Conservation (phyloP, 1,140 invertebrate species). For the Portunus trituberculatus region DNA sequence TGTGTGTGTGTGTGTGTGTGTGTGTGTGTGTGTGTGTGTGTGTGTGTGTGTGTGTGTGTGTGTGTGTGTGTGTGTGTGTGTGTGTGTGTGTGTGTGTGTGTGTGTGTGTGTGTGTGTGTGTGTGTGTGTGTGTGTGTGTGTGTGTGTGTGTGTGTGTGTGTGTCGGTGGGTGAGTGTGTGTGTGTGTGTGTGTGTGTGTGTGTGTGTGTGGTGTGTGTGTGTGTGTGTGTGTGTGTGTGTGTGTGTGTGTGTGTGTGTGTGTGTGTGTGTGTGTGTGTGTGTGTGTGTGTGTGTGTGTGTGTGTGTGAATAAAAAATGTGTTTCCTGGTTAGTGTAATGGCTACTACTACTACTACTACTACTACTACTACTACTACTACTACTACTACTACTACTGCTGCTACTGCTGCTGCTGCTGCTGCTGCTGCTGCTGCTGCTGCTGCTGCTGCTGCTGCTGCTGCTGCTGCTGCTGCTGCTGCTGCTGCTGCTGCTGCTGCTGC, state of each 20-base stretch:
- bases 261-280: not conserved
- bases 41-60: not conserved
- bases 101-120: constrained; percentile 1
- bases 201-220: not conserved
- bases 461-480: too few relatives aligned
- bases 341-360: too few relatives aligned
- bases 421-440: too few relatives aligned
- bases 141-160: not conserved
- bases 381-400: too few relatives aligned
- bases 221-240: not conserved
- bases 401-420: too few relatives aligned
- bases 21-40: not conserved
- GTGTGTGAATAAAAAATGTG: too few relatives aligned
- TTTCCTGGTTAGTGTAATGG: too few relatives aligned
- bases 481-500: too few relatives aligned
- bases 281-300: constrained; percentile 1
- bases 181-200: not conserved
- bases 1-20: not conserved
- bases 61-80: not conserved
- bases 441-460: too few relatives aligned
- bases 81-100: not conserved
- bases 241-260: not conserved
- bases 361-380: too few relatives aligned
- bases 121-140: not conserved
- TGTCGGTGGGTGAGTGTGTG: not conserved